Base-by-base conservation (phyloP, 2,113 vertebrate genomes). In the Silurus asotus region DNA sequence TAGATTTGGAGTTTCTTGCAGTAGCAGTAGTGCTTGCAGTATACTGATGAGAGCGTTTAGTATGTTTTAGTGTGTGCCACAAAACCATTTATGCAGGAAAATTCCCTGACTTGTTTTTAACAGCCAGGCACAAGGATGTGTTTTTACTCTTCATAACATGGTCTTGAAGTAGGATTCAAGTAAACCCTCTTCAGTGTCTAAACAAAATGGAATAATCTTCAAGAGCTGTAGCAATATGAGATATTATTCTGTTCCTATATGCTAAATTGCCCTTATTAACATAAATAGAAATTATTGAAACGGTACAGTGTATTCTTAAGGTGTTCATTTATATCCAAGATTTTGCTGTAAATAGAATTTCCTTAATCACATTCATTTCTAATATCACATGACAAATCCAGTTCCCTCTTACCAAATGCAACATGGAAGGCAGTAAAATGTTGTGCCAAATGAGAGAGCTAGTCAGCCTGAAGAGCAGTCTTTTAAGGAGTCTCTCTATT, bases 71-170 rank as follows among this genome's bases (percentile, higher is more conserved):
- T 13, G 8, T 25, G 25, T 75, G 76, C 51, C 78, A 84, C 78
- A 85, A 61, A 84, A 84, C 77, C 62, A 77, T 87, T 84, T 81
- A 87, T 86, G 10, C 74, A 80, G 53, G 72, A 72, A 86, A 88
- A 92, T 92, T 92, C 90, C 92, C 93, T 92, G 87, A 90, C 82
- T 88, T 88, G 85, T 51, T 88, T 90, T 89, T 88, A 48, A 84
- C 25, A 67, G 67, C 81, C 25, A 48, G 55, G 56, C 65, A 76
- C 58, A 49, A 75, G 49, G 45, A 55, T 25, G 37, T 64, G 76
- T 67, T 64, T 28, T 13, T 56, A 56, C 64, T 55, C 51, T 59
- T 67, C 13, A 6, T 2, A 70, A 58, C 81, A 74, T 58, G 56
- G 25, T 58, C 8, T 28, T 70, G 49, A 65, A 6, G 45, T 59